Base-by-base conservation (phyloP, 2,113 vertebrate species). In the Forbesichthys papilliferus region DNA sequence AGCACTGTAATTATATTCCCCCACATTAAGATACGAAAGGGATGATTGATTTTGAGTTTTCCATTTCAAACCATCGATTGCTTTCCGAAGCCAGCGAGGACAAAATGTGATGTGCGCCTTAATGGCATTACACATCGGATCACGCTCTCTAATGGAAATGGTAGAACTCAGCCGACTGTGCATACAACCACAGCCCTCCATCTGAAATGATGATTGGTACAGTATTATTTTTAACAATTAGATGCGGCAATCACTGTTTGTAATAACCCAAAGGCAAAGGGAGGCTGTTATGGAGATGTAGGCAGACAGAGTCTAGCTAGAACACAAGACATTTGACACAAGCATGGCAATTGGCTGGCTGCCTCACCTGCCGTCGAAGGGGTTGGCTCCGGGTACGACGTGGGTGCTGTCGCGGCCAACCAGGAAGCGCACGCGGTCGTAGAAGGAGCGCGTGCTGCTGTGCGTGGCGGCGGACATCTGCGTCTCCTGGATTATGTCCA, bases 401-500 rank as follows among this genome's bases (percentile, higher is more conserved):
- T 99, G 97, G 3, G 96, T 98, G 93, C 95, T 97, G 90, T 97
- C 96, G 69, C 92, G 93, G 90, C 96, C 95, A 12, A 99, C 92
- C 1, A 99, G 93, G 91, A 99, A 99, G 77, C 91, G 95, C 82
- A 99, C 94, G 9, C 96, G 91, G 51, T 98, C 94, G 0, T 97
- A 98, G 92, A 99, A 99, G 0, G 95, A 96, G 77, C 88, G 94
- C 64, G 97, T 90, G 85, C 91, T 96, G 85, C 87, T 93, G 77
- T 96, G 96, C 14, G 92, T 83, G 42, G 93, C 84, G 42, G 93
- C 89, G 0, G 96, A 95, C 59, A 91, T 81, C 84, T 96, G 96
- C 0, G 93, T 96, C 88, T 98, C 95, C 88, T 99, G 96, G 88
- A 99, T 97, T 90, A 99, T 96, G 81, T 98, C 95, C 88, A 99